A percentile compares a stretch with the other conserved stretches of the same genome.
Conservation (phyloP, 2,797 vertebrate genomes). For the Atherinosoma microstoma region DNA sequence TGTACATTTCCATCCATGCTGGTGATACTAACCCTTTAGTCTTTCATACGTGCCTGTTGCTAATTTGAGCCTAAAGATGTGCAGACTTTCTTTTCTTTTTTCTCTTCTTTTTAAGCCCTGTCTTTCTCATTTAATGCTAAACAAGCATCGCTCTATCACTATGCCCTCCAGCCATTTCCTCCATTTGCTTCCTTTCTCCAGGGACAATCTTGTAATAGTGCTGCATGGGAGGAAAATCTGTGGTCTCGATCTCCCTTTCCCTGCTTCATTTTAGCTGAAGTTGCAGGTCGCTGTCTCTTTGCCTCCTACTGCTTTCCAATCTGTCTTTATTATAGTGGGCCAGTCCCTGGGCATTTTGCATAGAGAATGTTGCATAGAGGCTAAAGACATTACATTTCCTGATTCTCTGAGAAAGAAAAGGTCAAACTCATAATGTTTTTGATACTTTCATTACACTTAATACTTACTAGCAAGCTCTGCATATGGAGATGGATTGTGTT, state of each 20-base stretch:
- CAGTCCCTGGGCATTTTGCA: slow-evolving; percentile 61
- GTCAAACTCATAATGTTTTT: slow-evolving; percentile 55
- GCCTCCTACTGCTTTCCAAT: slow-evolving; percentile 77
- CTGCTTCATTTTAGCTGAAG: slow-evolving; percentile 77
- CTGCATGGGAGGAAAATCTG: slow-evolving; percentile 66
- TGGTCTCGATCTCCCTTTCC: slow-evolving; percentile 56
- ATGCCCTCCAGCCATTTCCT: slow-evolving; percentile 31
- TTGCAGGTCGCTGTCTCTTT: slow-evolving; percentile 76
- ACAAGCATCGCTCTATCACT: slow-evolving; percentile 36
- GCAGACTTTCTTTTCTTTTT: background rate
- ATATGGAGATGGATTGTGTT: slow-evolving; percentile 11
- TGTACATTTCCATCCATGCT: slow-evolving; percentile 9
- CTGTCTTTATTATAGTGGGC: slow-evolving; percentile 74
- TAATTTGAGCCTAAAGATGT: background rate
- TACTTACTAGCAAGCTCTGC: slow-evolving; percentile 19
- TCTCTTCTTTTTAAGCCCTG: slow-evolving; percentile 3
- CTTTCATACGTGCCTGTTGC: slow-evolving; percentile 7
- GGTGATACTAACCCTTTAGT: background rate
- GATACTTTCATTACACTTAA: slow-evolving; percentile 43
- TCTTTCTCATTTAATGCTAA: slow-evolving; percentile 46
- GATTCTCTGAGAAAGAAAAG: slow-evolving; percentile 50
- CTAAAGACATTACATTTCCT: slow-evolving; percentile 62
- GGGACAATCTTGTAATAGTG: slow-evolving; percentile 67
- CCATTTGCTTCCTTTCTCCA: slow-evolving; percentile 45
- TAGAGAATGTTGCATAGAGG: slow-evolving; percentile 53